Evolutionary conservation across 2,888 invertebrate genomes (phyloP).

Genomic region (Cenopis cana): DNA sequence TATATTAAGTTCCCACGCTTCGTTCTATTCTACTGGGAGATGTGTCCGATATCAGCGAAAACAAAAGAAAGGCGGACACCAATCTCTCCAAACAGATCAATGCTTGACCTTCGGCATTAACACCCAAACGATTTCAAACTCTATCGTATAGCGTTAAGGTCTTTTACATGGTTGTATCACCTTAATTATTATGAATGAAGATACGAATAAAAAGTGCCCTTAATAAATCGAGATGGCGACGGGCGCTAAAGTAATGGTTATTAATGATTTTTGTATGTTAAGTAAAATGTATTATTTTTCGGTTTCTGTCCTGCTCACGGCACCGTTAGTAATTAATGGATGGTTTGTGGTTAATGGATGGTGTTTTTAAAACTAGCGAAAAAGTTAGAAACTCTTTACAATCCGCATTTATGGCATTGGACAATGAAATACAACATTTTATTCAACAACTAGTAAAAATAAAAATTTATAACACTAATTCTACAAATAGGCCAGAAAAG

Average conservation of each 20-base stretch:
- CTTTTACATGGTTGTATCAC: background rate
- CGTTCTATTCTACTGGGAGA: background rate
- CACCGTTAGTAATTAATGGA: background rate
- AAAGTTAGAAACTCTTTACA: no score
- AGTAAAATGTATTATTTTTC: background rate
- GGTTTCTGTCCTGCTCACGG: background rate
- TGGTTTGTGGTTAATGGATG: background rate
- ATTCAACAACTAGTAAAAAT: no score
- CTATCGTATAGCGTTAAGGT: background rate
- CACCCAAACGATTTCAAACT: background rate
- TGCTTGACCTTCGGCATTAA: background rate
- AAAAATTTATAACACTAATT: no score
- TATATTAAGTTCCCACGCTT: background rate
- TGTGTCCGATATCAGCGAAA: conserved; percentile 10
- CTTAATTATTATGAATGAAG: conserved; percentile 23
- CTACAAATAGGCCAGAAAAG: no score
- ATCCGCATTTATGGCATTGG: no score
- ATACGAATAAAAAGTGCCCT: conserved; percentile 14
- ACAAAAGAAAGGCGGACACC: conserved; percentile 24
- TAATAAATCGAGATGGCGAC: conserved; percentile 4
- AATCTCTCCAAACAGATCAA: conserved; percentile 12
- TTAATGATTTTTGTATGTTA: conserved; percentile 14
- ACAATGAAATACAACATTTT: no score
- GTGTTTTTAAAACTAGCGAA: no score
- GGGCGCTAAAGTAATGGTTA: conserved; percentile 8